These are phyloP conservation scores for Lithophane ornitopus DNA, from an alignment of 2,888 invertebrate species.

Conservation along the genomic window DNA sequence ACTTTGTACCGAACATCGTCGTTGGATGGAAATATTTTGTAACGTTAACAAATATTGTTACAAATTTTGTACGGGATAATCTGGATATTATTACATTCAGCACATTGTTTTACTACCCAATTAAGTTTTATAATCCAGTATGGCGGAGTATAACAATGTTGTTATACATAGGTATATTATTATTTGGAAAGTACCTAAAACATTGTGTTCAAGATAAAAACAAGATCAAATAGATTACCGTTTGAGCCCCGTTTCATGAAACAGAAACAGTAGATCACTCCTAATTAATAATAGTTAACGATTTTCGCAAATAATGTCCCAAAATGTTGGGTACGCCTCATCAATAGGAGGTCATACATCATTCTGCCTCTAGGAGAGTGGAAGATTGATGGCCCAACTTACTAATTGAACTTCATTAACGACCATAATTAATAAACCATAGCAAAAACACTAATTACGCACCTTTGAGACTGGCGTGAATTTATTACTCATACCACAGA, in stretches of 20 bases:
- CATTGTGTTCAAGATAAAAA: neutral
- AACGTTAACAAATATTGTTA: conserved; percentile 50
- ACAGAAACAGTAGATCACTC: conserved; percentile 17
- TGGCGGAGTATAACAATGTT: conserved; percentile 18
- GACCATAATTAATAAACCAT: conserved; percentile 75
- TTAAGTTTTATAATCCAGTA: conserved; percentile 44
- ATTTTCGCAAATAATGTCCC: conserved; percentile 72
- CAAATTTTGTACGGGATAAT: conserved; percentile 49
- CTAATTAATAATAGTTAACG: conserved; percentile 61
- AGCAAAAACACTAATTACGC: conserved; percentile 71
- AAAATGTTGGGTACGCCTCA: conserved; percentile 68
- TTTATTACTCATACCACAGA: conserved; percentile 53
- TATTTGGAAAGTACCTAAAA: neutral
- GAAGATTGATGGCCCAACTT: conserved; percentile 80
- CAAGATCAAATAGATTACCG: neutral
- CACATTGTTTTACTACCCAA: conserved; percentile 52
- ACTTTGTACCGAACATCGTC: conserved; percentile 53
- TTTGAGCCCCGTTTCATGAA: conserved; percentile 2
- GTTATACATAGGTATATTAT: neutral
- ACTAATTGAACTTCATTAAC: conserved; percentile 82
- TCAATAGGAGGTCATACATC: conserved; percentile 79
- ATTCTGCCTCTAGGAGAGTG: conserved; percentile 71
- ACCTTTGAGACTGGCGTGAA: conserved; percentile 63
- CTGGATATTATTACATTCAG: conserved; percentile 42
- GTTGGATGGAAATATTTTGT: conserved; percentile 57